These are phyloP conservation scores for Siniperca chuatsi DNA, from an alignment of 2,113 vertebrate genomes.

Conservation along the genomic window DNA sequence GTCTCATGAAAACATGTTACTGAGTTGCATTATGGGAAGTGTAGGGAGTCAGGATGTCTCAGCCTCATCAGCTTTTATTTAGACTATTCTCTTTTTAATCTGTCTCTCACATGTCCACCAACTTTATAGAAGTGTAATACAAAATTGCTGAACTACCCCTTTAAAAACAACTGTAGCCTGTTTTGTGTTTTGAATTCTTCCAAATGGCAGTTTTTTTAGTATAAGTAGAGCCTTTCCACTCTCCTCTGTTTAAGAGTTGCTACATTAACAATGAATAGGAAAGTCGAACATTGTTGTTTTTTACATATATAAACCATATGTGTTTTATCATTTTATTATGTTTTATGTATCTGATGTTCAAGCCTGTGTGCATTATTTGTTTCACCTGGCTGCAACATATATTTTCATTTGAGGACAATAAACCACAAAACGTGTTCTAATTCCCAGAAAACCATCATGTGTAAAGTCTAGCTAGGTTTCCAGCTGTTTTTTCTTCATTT, in stretches of 20 bases:
- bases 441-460: background rate
- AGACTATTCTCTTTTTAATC: background rate
- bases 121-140: background rate
- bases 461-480: constrained; percentile 13
- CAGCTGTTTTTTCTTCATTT: constrained; percentile 25
- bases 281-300: background rate
- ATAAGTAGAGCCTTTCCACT: background rate
- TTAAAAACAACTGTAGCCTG: background rate
- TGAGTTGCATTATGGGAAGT: background rate
- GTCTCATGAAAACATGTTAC: background rate
- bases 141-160: background rate
- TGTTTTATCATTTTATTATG: background rate
- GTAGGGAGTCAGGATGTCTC: background rate
- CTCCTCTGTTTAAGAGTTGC: background rate
- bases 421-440: background rate
- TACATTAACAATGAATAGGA: background rate
- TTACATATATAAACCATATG: background rate
- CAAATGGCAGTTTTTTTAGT: background rate
- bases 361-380: background rate
- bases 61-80: background rate
- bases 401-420: background rate
- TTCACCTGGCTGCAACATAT: background rate
- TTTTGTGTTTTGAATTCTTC: background rate
- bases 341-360: background rate
- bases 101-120: background rate